phyloP scores from a whole-genome alignment of 2,888 invertebrate genomes.

The Mythimna vitellina region DNA sequence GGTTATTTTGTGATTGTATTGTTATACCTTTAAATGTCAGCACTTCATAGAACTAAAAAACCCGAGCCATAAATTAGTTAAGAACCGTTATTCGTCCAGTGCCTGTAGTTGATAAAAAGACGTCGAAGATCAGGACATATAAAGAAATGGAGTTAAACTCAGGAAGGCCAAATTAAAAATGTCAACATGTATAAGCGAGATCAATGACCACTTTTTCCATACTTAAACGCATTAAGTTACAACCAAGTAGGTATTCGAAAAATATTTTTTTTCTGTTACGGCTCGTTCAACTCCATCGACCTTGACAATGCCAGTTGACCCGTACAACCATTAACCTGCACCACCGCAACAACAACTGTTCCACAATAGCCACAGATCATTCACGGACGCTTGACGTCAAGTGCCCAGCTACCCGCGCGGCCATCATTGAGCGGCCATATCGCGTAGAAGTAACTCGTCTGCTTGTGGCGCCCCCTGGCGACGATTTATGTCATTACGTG shows the following conservation, averaged over 20 bases:
- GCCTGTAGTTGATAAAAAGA: too few species aligned
- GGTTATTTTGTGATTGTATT: too few species aligned
- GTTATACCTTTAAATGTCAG: not conserved
- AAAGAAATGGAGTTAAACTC: too few species aligned
- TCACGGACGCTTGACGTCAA: slow-evolving; percentile 49
- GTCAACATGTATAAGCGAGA: too few species aligned
- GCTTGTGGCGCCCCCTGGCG: slow-evolving; percentile 26
- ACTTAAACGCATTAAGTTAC: not conserved
- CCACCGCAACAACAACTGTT: slow-evolving; percentile 7
- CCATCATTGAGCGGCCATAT: slow-evolving; percentile 32
- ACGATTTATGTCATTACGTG: slow-evolving; percentile 42
- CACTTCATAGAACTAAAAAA: not conserved
- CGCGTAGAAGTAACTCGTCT: slow-evolving; percentile 41
- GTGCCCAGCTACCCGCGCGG: slow-evolving; percentile 22
- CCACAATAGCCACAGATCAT: slow-evolving; percentile 52
- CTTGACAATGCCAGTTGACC: not conserved
- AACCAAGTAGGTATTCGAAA: too few species aligned
- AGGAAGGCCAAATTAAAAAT: too few species aligned
- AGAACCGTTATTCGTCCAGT: too few species aligned
- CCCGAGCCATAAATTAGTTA: too few species aligned
- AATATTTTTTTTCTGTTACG: too few species aligned
- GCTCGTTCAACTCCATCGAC: not conserved
- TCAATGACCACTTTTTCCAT: not conserved
- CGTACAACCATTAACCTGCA: not conserved
- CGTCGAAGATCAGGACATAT: too few species aligned